Conservation (phyloP, 2,888 invertebrate genomes). For the Drosophila antonietae region DNA sequence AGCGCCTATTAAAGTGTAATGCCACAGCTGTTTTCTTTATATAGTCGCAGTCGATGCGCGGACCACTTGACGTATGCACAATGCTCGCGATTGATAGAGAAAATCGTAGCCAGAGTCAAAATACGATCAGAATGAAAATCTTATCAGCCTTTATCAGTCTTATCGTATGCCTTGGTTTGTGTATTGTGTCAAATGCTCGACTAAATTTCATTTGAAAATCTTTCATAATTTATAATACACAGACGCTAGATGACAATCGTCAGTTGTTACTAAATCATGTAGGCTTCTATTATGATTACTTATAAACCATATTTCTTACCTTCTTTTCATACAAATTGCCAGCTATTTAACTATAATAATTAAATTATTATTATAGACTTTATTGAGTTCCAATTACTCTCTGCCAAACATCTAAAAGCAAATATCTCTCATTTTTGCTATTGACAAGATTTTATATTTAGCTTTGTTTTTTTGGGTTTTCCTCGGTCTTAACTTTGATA, state of each 20-base stretch:
- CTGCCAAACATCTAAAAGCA: neutral
- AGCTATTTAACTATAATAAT: neutral
- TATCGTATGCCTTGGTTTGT: constrained; percentile 45
- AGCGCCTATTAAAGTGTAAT: constrained; percentile 48
- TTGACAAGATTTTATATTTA: neutral
- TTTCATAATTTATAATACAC: constrained; percentile 54
- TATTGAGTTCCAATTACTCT: neutral
- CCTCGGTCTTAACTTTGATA: neutral
- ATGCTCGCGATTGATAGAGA: constrained; percentile 34
- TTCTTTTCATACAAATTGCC: neutral
- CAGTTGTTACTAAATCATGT: neutral
- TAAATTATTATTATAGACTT: neutral
- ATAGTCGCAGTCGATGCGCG: constrained; percentile 36
- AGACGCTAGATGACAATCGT: constrained; percentile 29
- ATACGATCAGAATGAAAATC: constrained; percentile 49
- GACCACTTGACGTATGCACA: constrained; percentile 46
- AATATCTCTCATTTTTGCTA: neutral
- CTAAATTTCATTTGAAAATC: constrained; percentile 53
- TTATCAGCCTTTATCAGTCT: constrained; percentile 57
- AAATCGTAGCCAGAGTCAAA: constrained; percentile 6
- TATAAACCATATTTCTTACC: neutral
- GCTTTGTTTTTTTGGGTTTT: neutral
- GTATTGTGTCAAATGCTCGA: constrained; percentile 48
- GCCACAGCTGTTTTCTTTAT: constrained; percentile 39
- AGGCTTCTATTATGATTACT: no score